Evolutionary conservation across 1,140 invertebrate genomes (phyloP).

Genomic region (Habropoda laboriosa): DNA sequence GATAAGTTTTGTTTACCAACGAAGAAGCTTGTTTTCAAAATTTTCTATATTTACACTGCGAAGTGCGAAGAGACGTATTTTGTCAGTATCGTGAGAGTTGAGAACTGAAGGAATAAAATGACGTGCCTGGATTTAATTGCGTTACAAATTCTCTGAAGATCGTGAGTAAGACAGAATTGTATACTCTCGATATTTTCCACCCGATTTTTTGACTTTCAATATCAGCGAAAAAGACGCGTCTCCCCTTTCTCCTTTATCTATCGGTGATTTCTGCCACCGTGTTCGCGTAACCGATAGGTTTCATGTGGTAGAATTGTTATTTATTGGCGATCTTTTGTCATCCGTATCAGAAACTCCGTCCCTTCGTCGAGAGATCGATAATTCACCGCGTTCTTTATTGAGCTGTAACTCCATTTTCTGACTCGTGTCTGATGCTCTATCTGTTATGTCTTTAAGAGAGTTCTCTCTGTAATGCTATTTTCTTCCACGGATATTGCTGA

Average conservation of each 20-base stretch:
- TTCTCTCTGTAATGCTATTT: neutral
- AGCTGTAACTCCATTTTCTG: neutral
- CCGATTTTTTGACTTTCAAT: neutral
- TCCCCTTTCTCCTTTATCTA: neutral
- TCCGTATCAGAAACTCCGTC: neutral
- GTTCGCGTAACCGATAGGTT: neutral
- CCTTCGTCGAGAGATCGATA: neutral
- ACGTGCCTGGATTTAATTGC: neutral
- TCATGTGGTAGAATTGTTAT: constrained; percentile 2
- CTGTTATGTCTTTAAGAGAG: neutral
- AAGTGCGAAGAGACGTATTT: too few relatives aligned
- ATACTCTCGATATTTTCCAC: neutral
- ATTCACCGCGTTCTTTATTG: neutral
- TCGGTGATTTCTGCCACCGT: neutral
- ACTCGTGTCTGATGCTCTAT: neutral
- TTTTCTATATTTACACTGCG: too few relatives aligned
- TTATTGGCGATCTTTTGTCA: neutral
- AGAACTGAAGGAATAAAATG: too few relatives aligned
- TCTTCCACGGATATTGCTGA: neutral
- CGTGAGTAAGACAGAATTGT: neutral
- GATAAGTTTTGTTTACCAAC: neutral
- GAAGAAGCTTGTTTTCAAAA: too few relatives aligned
- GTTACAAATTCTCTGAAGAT: neutral
- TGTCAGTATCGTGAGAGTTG: too few relatives aligned
- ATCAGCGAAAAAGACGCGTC: neutral